Base-by-base conservation (phyloP, 2,888 invertebrate genomes). In the Diaphora mendica region DNA sequence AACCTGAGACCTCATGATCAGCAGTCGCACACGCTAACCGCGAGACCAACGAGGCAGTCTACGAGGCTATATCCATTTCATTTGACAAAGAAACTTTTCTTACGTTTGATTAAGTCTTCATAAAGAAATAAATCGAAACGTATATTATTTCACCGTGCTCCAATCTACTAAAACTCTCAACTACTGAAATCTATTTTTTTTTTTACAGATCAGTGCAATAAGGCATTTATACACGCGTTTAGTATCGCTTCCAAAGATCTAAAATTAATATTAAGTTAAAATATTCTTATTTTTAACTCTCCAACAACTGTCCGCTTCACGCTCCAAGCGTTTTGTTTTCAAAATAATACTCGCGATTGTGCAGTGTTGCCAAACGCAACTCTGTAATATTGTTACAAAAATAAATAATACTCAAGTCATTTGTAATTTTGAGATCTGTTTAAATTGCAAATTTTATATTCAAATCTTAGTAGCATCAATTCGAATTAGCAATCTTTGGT, bases 351-450 rank as follows among this genome's bases (percentile, higher is more conserved):
- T 84, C 64, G 65, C 62, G 67, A 74, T 67, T 64, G 68, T 75
- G 79, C 82, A 82, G 82, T 79, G 77, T 68, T 62, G 72, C 76
- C 35, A 35, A 64, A 72, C 75, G 64, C 76, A 75, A 76, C 80
- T 77, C 79, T 82, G 82, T 76, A 77, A 75, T 66, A 33, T 48
- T 44, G 35, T 26, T 23, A 64, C n/a, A 67, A 72, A 35, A 39
- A 20, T 64, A 72, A 72, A 65, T 65, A 55, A 65, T 72, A 59
- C 55, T 30, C 30, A 70, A 17, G 39, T 69, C 20, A 5, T 64
- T 77, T 70, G 13, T 73, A 77, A 69, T 83, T 83, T 82, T 79
- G 83, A 82, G 82, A 81, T 82, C 82, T 73, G 76, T 73, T 73
- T 70, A 48, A 23, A 48, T 35, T 67, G 26, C 15, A 64, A 39